Conservation (phyloP, 2,113 vertebrate genomes). For the Pongo pygmaeus region DNA sequence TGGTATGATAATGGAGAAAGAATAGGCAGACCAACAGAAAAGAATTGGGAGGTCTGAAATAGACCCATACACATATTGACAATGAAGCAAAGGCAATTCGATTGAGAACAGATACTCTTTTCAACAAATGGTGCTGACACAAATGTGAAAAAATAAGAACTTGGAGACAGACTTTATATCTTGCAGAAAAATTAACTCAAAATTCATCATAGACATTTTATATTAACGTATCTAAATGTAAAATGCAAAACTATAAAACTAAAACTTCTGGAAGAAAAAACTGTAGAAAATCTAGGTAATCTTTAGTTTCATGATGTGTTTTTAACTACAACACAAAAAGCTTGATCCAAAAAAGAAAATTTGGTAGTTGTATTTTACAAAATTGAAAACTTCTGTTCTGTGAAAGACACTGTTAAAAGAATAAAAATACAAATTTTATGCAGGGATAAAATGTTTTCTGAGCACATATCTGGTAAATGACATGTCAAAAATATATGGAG, state of each 20-base stretch:
- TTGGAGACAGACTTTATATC: not conserved
- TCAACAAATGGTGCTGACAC: not conserved
- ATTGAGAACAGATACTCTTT: not conserved
- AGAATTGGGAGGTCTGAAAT: not conserved
- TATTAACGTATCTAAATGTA: not conserved
- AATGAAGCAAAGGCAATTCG: not conserved
- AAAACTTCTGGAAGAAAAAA: not conserved
- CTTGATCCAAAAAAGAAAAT: not conserved
- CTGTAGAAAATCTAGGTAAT: not conserved
- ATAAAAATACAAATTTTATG: not conserved
- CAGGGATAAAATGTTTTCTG: not conserved
- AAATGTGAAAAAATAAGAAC: not conserved
- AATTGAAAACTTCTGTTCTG: not conserved
- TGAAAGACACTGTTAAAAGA: not conserved
- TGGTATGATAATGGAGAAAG: not conserved
- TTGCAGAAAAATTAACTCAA: not conserved
- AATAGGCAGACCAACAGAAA: not conserved
- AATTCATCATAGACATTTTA: not conserved
- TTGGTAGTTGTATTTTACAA: not conserved
- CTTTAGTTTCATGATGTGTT: not conserved
- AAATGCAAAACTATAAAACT: not conserved
- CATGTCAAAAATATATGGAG: not conserved
- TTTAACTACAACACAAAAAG: not conserved
- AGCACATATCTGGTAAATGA: not conserved
- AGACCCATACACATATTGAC: too few species aligned